Conservation (phyloP, 2,113 vertebrate genomes). For the Xiphophorus couchianus region DNA sequence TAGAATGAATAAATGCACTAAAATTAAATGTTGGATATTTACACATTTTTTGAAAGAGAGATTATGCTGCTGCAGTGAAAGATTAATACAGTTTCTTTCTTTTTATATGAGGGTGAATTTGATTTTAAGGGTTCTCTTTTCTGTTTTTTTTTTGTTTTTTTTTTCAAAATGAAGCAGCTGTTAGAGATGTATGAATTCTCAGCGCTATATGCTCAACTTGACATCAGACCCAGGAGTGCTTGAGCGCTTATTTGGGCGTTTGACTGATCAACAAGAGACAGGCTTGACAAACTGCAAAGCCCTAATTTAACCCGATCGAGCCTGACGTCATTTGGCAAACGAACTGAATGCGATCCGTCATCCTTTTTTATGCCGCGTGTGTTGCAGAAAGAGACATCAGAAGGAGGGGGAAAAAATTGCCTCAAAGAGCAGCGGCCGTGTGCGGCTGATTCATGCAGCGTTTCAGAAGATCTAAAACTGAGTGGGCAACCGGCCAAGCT, state of each 20-base stretch:
- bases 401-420: slow-evolving; percentile 8
- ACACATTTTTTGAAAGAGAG: not conserved
- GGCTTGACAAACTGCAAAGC: not conserved
- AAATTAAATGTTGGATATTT: not conserved
- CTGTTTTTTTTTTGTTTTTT: too few relatives aligned
- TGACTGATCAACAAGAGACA: not conserved
- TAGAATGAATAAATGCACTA: not conserved
- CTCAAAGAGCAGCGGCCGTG: slow-evolving; percentile 12
- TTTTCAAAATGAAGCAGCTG: not conserved
- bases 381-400: slow-evolving; percentile 36
- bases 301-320: slow-evolving; percentile 9
- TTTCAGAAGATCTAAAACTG: slow-evolving; percentile 45
- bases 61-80: not conserved
- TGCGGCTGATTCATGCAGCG: slow-evolving; percentile 21
- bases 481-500: slow-evolving; percentile 39
- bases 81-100: not conserved
- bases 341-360: slow-evolving; percentile 6
- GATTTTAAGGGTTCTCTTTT: not conserved
- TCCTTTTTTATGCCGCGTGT: slow-evolving; percentile 14
- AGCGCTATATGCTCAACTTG: not conserved
- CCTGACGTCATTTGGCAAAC: slow-evolving; percentile 17
- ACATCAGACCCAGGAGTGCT: not conserved
- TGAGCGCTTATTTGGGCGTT: not conserved
- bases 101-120: not conserved
- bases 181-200: not conserved